These are phyloP conservation scores for Australoheros facetus DNA, from an alignment of 2,797 vertebrate genomes.

Conservation along the genomic window DNA sequence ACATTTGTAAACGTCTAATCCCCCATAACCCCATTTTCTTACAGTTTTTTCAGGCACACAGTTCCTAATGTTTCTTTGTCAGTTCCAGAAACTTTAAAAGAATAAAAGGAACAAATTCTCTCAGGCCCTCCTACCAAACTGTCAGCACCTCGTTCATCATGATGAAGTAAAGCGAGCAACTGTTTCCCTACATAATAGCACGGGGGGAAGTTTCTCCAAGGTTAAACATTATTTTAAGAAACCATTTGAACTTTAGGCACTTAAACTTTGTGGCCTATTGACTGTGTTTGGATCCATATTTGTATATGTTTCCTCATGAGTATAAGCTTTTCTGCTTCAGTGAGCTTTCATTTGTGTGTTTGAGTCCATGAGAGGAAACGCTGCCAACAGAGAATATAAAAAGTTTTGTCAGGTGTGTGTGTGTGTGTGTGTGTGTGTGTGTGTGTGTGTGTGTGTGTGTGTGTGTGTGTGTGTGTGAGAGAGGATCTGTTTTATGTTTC, in stretches of 20 bases:
- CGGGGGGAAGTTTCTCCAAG: constrained; percentile 20
- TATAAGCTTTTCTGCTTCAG: constrained; percentile 17
- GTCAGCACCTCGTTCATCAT: constrained; percentile 57
- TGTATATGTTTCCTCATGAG: constrained; percentile 1
- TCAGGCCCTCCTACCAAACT: constrained; percentile 42
- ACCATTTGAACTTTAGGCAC: constrained; percentile 9
- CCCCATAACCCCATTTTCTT: not conserved
- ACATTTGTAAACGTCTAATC: constrained; percentile 30
- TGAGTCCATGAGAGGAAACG: constrained; percentile 4
- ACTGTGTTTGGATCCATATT: constrained; percentile 5
- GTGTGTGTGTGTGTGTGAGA: too few species aligned
- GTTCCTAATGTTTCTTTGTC: constrained; percentile 1
- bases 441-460: constrained; percentile 48
- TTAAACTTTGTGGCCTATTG: constrained; percentile 1
- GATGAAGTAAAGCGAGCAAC: constrained; percentile 51
- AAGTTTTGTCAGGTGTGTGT: constrained; percentile 18
- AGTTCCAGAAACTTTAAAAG: constrained; percentile 22
- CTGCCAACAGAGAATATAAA: constrained; percentile 24
- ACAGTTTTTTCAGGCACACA: constrained; percentile 17
- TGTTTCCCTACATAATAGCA: constrained; percentile 36
- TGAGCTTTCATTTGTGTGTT: constrained; percentile 5
- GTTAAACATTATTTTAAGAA: constrained; percentile 58
- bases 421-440: not conserved
- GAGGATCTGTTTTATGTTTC: not conserved
- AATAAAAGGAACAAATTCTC: constrained; percentile 27